These are phyloP conservation scores for Meriones unguiculatus DNA, from an alignment of 2,113 vertebrate species.

Conservation along the genomic window DNA sequence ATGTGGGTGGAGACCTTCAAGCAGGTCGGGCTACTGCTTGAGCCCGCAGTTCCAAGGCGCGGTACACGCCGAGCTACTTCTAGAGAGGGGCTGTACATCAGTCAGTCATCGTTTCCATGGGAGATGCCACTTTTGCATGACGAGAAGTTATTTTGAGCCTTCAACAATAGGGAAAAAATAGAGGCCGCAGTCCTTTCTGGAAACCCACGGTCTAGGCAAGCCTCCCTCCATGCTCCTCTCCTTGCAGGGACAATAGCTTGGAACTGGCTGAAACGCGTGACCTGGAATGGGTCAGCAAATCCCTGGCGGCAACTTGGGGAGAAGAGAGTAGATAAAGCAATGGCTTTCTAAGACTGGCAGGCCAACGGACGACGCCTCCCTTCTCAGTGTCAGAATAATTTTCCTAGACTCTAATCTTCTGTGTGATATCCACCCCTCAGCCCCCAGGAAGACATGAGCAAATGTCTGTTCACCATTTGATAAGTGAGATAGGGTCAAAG, in stretches of 20 bases:
- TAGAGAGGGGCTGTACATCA: not conserved
- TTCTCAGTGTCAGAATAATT: not conserved
- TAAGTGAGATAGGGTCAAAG: not conserved
- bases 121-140: not conserved
- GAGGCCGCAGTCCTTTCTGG: constrained; percentile 33
- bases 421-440: not conserved
- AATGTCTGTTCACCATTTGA: not conserved
- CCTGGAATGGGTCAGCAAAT: constrained; percentile 17
- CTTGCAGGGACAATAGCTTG: constrained; percentile 17
- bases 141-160: constrained; percentile 12
- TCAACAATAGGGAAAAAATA: constrained; percentile 20
- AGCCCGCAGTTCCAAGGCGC: not conserved
- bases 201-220: not conserved
- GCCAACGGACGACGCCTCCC: not conserved
- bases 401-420: not conserved
- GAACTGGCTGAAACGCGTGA: constrained; percentile 35
- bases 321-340: not conserved
- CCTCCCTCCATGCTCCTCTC: not conserved
- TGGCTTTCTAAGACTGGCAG: not conserved
- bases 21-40: not conserved
- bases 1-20: not conserved
- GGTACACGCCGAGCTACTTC: fast-evolving
- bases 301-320: constrained; percentile 10
- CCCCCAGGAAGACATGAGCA: not conserved
- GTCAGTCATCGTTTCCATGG: not conserved